phyloP scores from a whole-genome alignment of 2,888 invertebrate genomes.

The Mallateleia sp. region DNA sequence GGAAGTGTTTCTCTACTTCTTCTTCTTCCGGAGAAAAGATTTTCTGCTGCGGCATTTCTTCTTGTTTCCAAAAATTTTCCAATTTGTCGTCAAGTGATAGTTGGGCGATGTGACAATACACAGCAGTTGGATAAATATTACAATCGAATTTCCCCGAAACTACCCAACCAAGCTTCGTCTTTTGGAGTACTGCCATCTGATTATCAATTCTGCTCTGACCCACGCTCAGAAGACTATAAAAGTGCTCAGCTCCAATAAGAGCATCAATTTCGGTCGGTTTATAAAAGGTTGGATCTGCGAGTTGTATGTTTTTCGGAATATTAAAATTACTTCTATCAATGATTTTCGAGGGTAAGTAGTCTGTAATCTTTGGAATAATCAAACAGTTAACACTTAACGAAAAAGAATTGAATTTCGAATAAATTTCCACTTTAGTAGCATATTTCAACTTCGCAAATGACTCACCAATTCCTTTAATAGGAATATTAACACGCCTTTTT shows the following conservation, averaged over 20 bases:
- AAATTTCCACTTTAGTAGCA: slow-evolving; percentile 27
- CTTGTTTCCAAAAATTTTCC: slow-evolving; percentile 55
- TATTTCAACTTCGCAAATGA: slow-evolving; percentile 40
- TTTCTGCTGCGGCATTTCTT: slow-evolving; percentile 9
- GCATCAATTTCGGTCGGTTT: slow-evolving; percentile 61
- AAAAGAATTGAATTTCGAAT: slow-evolving; percentile 44
- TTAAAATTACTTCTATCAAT: slow-evolving; percentile 40
- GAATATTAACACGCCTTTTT: slow-evolving; percentile 14
- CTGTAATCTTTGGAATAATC: slow-evolving; percentile 61
- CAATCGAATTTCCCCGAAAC: slow-evolving; percentile 25
- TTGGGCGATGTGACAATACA: background rate
- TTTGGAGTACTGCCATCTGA: slow-evolving; percentile 55
- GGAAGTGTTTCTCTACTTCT: slow-evolving; percentile 44
- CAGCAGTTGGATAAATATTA: no score
- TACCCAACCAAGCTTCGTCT: slow-evolving; percentile 70
- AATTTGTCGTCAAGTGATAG: background rate
- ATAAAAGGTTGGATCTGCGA: slow-evolving; percentile 68
- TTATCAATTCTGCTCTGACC: slow-evolving; percentile 52
- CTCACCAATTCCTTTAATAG: slow-evolving; percentile 56
- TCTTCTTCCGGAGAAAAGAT: slow-evolving; percentile 23
- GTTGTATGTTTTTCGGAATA: slow-evolving; percentile 60
- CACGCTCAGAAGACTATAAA: slow-evolving; percentile 54
- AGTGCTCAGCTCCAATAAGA: slow-evolving; percentile 58
- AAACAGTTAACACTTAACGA: slow-evolving; percentile 37
- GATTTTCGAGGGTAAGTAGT: slow-evolving; percentile 46